phyloP scores from a whole-genome alignment of 2,888 invertebrate species.

The Lithophane ornitopus region DNA sequence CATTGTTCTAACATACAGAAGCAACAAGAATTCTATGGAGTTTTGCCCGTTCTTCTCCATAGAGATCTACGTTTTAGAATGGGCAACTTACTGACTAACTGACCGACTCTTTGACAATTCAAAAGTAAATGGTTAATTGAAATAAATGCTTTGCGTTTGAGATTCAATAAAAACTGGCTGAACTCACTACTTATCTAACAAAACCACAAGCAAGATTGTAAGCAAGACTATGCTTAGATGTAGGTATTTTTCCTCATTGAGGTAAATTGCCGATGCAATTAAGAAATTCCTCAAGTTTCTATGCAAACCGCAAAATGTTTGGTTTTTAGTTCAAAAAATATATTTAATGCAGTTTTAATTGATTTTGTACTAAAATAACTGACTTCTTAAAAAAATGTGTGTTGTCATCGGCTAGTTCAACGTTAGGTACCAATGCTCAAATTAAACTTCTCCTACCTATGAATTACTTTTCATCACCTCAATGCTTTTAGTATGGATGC shows the following conservation, averaged over 20 bases:
- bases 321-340: neutral
- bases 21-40: neutral
- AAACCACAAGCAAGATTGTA: neutral
- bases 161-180: neutral
- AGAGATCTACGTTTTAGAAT: neutral
- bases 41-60: neutral
- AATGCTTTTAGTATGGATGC: neutral
- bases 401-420: neutral
- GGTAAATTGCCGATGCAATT: conserved; percentile 8
- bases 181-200: neutral
- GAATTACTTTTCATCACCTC: neutral
- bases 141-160: neutral
- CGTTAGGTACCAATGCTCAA: neutral
- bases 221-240: neutral
- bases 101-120: neutral
- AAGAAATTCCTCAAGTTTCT: conserved; percentile 13
- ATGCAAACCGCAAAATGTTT: conserved; percentile 6
- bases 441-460: neutral
- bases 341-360: neutral
- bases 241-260: neutral
- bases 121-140: neutral
- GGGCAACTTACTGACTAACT: neutral
- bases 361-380: neutral
- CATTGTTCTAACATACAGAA: neutral
- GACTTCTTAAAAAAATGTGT: neutral